Evolutionary conservation across 2,797 vertebrate species (phyloP).

Genomic region (Channallabes apus): DNA sequence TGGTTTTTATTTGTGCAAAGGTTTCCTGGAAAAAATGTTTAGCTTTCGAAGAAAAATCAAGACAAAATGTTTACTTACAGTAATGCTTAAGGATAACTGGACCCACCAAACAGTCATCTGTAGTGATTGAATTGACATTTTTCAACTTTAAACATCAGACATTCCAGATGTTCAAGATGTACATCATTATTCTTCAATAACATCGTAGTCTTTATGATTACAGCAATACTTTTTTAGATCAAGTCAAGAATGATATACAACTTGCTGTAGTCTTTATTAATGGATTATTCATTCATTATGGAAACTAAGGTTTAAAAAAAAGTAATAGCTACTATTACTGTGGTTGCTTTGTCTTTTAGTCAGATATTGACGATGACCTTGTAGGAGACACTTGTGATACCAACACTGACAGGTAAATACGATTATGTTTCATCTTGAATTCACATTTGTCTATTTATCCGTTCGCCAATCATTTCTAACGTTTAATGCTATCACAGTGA

Average conservation of each 20-base stretch:
- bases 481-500: slow-evolving; percentile 73
- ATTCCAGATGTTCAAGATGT: background rate
- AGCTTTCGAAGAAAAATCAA: background rate
- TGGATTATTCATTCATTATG: background rate
- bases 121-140: background rate
- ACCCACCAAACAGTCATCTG: background rate
- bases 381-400: slow-evolving; percentile 96
- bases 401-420: slow-evolving; percentile 76
- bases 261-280: background rate
- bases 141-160: background rate
- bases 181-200: background rate
- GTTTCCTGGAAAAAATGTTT: too few species aligned
- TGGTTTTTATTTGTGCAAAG: background rate
- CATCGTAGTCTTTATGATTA: background rate
- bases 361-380: slow-evolving; percentile 91
- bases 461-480: background rate
- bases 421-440: background rate
- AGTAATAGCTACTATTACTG: background rate
- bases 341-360: slow-evolving; percentile 71
- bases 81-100: too few species aligned
- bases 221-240: background rate
- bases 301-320: background rate
- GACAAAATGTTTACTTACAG: too few species aligned
- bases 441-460: background rate
- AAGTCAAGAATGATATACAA: background rate